Conservation (phyloP, 2,797 vertebrate genomes). For the Sebastes nivosus region DNA sequence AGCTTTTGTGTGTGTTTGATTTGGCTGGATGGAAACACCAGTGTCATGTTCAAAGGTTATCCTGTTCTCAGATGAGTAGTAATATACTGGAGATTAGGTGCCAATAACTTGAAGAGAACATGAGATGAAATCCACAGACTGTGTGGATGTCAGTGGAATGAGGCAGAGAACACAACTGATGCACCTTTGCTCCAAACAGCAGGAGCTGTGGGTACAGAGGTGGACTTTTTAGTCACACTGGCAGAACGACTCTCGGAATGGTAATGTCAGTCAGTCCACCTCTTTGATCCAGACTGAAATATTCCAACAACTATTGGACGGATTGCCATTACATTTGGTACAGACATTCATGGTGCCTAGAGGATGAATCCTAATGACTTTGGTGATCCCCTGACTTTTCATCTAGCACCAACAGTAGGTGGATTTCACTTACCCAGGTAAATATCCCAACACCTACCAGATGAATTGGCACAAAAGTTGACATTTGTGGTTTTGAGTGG, state of each 20-base stretch:
- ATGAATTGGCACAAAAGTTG: too few relatives aligned
- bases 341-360: not conserved
- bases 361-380: too few relatives aligned
- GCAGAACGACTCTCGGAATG: not conserved
- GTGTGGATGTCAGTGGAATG: not conserved
- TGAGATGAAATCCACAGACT: not conserved
- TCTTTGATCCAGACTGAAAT: not conserved
- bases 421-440: too few relatives aligned
- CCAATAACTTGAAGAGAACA: not conserved
- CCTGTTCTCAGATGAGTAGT: constrained; percentile 6
- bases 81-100: not conserved
- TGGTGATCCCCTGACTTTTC: too few relatives aligned
- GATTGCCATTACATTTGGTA: not conserved
- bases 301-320: not conserved
- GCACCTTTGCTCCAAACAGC: not conserved
- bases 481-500: too few relatives aligned
- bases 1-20: not conserved
- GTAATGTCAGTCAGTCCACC: not conserved
- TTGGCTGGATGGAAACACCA: not conserved
- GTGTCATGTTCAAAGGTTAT: not conserved
- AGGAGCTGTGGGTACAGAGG: not conserved
- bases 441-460: too few relatives aligned
- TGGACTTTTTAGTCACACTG: not conserved
- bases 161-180: not conserved
- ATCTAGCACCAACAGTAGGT: too few relatives aligned